phyloP scores from a whole-genome alignment of 1,140 invertebrate genomes.

The Aphelenchoides besseyi region DNA sequence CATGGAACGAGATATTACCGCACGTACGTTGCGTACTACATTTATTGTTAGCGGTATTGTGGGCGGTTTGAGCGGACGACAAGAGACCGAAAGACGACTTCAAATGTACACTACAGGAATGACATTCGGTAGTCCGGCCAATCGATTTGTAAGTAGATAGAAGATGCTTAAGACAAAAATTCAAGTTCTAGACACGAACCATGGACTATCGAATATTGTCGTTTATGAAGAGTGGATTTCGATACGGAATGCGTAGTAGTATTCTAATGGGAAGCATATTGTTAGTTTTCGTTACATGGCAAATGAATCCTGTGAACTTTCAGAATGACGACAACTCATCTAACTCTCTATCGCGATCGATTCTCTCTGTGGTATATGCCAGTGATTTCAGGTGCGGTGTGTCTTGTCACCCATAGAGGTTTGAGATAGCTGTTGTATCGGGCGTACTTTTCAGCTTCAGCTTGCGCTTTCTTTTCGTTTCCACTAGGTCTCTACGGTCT shows the following conservation, averaged over 20 bases:
- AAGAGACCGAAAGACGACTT: not conserved
- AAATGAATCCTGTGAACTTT: not conserved
- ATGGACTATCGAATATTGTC: not conserved
- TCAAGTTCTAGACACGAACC: not conserved
- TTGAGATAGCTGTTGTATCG: not conserved
- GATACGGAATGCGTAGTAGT: not conserved
- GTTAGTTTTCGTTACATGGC: not conserved
- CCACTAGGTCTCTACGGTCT: constrained; percentile 10
- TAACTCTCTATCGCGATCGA: constrained; percentile 10
- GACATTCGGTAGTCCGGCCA: constrained; percentile 5
- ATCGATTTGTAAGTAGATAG: constrained; percentile 10
- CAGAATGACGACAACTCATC: constrained; percentile 9
- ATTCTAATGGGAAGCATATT: not conserved
- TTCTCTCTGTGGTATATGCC: constrained; percentile 14
- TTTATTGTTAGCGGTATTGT: constrained; percentile 1
- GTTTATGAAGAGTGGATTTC: constrained; percentile 20
- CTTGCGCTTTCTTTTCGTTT: not conserved
- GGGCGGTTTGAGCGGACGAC: not conserved
- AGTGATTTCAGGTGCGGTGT: constrained; percentile 4
- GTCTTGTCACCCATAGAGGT: constrained; percentile 9
- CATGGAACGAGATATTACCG: constrained; percentile 5
- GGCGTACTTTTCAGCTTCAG: constrained; percentile 19
- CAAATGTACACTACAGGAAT: constrained; percentile 10
- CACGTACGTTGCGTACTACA: not conserved
- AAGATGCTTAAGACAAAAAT: not conserved